Evolutionary conservation across 2,888 invertebrate species (phyloP), one percentile per base, ranked within the genome.

Genomic region (Acrobasis suavella): DNA sequence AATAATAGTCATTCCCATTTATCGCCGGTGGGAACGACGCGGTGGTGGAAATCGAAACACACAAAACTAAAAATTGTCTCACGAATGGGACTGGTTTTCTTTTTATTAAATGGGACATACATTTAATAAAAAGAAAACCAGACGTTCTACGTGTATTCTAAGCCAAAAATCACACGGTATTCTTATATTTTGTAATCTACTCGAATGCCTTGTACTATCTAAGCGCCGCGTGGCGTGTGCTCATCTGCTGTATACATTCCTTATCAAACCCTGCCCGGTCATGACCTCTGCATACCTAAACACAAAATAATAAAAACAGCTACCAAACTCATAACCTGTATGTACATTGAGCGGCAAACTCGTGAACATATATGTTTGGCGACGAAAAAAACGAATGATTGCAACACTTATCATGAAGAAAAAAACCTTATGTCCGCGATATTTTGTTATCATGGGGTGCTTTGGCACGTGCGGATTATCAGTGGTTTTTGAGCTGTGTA

Each of bases 381-480:
- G 46, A 46, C 10, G 12, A 6, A 46, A 46, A 42, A 46, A 46
- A 14, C 12, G 14, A n/a, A 46, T 46, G 46, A 0, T 46, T 9
- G 42, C 42, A 1, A 46, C 46, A 46, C 46, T 46, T 12, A 12
- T 14, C n/a, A n/a, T 46, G 8, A 32, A 32, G 32, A 7, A 32
- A 32, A n/a, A 2, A 32, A 32, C 32, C 7, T 32, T 0, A 1
- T 32, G 32, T 22, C 22, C 2, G 32, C 32, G 32, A 32, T 32
- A 32, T 32, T 7, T 32, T 5, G n/a, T 32, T 32, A 32, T 32
- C 32, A 32, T 22, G 32, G 7, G 14, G 55, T 9, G 15, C 56
- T 17, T 56, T 16, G 56, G 42, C 56, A 42, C 56, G 56, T 56
- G 56, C 56, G 17, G 17, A 22, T n/a, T 56, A 56, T 56, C 55